These are phyloP conservation scores for Polia nebulosa DNA, from an alignment of 2,888 invertebrate species.

Conservation along the genomic window DNA sequence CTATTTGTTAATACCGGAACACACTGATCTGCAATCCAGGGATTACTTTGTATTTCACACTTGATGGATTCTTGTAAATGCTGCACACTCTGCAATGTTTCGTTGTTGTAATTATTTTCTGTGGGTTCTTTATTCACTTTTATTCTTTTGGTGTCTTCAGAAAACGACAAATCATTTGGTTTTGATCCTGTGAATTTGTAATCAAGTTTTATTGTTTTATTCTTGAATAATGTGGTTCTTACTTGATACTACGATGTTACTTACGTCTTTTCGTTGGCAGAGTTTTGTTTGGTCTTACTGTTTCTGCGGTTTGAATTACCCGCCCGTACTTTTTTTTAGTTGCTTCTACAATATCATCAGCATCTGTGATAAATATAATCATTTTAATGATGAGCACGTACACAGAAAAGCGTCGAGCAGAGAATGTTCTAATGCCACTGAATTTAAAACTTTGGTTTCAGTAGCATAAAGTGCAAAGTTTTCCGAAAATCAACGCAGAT, in stretches of 20 bases:
- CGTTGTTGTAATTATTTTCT: slow-evolving; percentile 50
- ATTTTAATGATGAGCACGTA: not conserved
- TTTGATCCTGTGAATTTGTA: slow-evolving; percentile 45
- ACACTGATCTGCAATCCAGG: slow-evolving; percentile 65
- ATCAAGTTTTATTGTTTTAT: slow-evolving; percentile 12
- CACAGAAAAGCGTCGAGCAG: not conserved
- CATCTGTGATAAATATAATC: slow-evolving; percentile 20
- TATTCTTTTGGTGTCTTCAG: slow-evolving; percentile 36
- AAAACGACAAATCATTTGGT: slow-evolving; percentile 17
- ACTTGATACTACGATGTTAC: slow-evolving; percentile 10
- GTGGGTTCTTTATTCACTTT: slow-evolving; percentile 22
- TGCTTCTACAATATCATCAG: slow-evolving; percentile 19
- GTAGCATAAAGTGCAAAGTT: too few species aligned
- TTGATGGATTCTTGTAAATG: slow-evolving; percentile 65
- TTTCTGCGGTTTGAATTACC: slow-evolving; percentile 15
- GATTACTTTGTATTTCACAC: slow-evolving; percentile 64
- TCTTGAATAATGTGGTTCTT: not conserved
- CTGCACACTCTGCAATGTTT: slow-evolving; percentile 64
- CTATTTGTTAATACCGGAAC: slow-evolving; percentile 56
- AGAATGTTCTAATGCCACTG: too few species aligned
- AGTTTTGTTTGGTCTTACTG: slow-evolving; percentile 8
- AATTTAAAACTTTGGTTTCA: too few species aligned
- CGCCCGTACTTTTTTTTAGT: slow-evolving; percentile 28
- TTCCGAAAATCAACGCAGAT: too few species aligned
- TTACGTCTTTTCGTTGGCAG: slow-evolving; percentile 50